phyloP scores from a whole-genome alignment of 2,113 vertebrate genomes.

The Semnornis frantzii region DNA sequence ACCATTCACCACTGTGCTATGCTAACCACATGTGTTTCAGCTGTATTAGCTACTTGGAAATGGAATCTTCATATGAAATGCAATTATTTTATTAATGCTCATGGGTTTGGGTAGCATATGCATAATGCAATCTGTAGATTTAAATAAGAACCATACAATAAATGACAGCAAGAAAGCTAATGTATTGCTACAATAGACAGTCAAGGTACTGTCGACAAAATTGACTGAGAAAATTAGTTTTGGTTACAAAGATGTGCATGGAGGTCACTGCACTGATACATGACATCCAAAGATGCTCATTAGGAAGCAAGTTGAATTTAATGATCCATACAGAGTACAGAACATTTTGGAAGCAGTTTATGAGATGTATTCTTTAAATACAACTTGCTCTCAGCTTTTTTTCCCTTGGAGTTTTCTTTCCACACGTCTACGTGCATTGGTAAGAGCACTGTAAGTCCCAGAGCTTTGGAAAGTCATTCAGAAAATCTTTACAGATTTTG shows the following conservation, averaged over 20 bases:
- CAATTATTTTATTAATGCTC: neutral
- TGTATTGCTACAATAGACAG: neutral
- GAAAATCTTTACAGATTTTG: neutral
- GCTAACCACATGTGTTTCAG: neutral
- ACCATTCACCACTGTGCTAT: neutral
- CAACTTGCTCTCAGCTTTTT: neutral
- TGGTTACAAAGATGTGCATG: neutral
- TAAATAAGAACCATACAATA: neutral
- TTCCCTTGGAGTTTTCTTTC: neutral
- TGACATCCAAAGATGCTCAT: neutral
- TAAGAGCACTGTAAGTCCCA: neutral
- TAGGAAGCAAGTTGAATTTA: neutral
- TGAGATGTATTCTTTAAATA: neutral
- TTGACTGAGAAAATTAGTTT: neutral
- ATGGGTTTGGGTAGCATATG: neutral
- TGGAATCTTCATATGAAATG: neutral
- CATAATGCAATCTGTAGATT: neutral
- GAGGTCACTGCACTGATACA: neutral
- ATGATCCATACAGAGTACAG: neutral
- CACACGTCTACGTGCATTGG: neutral
- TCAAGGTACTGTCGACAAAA: neutral
- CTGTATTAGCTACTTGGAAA: neutral
- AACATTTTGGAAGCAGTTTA: neutral
- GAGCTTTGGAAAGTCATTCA: neutral
- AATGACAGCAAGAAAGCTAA: neutral